Percentiles rank a stretch among this genome's conserved stretches.
Evolutionary conservation across 2,888 invertebrate species (phyloP).

Genomic region (Luperina testacea): DNA sequence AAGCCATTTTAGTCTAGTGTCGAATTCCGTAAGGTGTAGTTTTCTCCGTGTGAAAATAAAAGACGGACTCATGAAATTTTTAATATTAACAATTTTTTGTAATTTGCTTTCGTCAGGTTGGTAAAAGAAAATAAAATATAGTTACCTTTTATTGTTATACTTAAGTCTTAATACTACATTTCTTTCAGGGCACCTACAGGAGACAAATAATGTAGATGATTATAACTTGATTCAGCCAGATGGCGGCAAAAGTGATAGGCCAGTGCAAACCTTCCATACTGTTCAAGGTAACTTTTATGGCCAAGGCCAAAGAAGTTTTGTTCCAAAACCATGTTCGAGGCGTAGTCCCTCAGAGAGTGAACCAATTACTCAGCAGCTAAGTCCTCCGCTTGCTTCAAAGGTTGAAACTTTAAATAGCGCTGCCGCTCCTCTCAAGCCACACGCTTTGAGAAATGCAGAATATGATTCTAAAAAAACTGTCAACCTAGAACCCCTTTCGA

Average conservation of each 20-base stretch:
- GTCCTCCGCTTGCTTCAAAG: conserved; percentile 39
- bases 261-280: conserved; percentile 33
- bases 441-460: conserved; percentile 48
- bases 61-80: conserved; percentile 51
- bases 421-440: conserved; percentile 42
- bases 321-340: conserved; percentile 63
- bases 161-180: not conserved
- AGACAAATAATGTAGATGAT: conserved; percentile 27
- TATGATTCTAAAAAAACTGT: conserved; percentile 2
- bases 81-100: conserved; percentile 53
- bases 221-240: conserved; percentile 20
- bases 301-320: conserved; percentile 24
- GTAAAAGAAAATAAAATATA: conserved; percentile 15
- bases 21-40: conserved; percentile 29
- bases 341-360: conserved; percentile 47
- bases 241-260: conserved; percentile 29
- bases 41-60: conserved; percentile 24
- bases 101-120: conserved; percentile 56
- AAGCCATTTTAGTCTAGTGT: conserved; percentile 54
- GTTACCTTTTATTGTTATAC: not conserved
- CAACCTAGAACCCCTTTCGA: conserved; percentile 5
- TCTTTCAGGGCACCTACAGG: conserved; percentile 55
- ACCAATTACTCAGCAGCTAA: conserved; percentile 38
- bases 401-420: conserved; percentile 31
- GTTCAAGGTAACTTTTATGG: conserved; percentile 44